Base-by-base conservation (phyloP, 2,888 invertebrate genomes). In the Altica lythri region DNA sequence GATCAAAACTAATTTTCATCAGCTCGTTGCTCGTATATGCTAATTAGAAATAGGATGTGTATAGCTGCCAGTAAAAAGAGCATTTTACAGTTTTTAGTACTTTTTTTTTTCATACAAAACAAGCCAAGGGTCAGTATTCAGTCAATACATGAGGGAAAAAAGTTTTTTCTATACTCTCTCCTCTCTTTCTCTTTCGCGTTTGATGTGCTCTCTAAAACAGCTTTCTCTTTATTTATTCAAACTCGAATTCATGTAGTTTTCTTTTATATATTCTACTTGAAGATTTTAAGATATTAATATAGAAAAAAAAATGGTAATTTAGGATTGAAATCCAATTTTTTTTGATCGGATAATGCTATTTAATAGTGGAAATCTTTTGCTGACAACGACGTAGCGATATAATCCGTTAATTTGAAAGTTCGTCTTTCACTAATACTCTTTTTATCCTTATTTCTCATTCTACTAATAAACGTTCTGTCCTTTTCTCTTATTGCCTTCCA, bases 11-110 rank as follows among this genome's bases (percentile, higher is more conserved):
- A 69, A 72, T 74, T 74, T 74, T 73, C 73, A 53, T 49, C 53
- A 68, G 67, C 70, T 62, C 68, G 68, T 66, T 70, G 66, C 67
- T 67, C 70, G 69, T 68, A 68, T 70, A 73, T 74, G 73, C 73
- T 76, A 75, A 76, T 75, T 76, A 75, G 74, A 71, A 72, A 72
- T 72, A 72, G 74, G 74, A 75, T 73, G 74, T n/a, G n/a, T 72
- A 73, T 72, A 67, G 72, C 72, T 68, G 58, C 65, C 65, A 70
- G 73, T 72, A 63, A 73, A 76, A 75, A 75, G 74, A 75, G 74
- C 74, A 74, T 75, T 49, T 74, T 74, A 70, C 61, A 61, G 66
- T 67, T n/a, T n/a, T n/a, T 64, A 62, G 62, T 72, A 70, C 71
- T 72, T 74, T 73, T 72, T 72, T 72, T 68, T 68, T n/a, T n/a